These are phyloP conservation scores for Eupithecia vulgata DNA, from an alignment of 2,888 invertebrate species.

Conservation along the genomic window DNA sequence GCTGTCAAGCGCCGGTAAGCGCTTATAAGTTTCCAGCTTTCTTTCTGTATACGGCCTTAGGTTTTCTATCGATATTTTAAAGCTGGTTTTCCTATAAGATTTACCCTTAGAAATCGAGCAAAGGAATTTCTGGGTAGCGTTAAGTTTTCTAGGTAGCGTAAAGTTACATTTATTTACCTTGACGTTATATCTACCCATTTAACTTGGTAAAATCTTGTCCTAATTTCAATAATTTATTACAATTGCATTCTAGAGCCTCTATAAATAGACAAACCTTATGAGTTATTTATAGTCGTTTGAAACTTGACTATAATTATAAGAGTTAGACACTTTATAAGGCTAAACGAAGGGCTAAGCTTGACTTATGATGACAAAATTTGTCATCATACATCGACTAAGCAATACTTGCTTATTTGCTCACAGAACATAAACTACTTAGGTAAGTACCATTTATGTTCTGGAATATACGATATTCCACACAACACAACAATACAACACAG, in stretches of 20 bases:
- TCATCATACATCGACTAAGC: not conserved
- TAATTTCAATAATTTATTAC: constrained; percentile 64
- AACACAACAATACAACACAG: too few species aligned
- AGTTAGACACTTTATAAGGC: constrained; percentile 4
- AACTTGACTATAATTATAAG: constrained; percentile 42
- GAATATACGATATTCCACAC: too few species aligned
- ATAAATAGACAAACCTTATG: constrained; percentile 57
- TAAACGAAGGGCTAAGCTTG: not conserved
- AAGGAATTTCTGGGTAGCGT: too few species aligned
- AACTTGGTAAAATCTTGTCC: constrained; percentile 61
- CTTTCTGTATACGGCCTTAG: too few species aligned
- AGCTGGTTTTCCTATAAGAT: too few species aligned
- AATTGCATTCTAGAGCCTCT: constrained; percentile 67
- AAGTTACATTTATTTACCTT: not conserved
- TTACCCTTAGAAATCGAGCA: too few species aligned
- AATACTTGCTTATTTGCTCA: not conserved
- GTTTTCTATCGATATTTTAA: too few species aligned
- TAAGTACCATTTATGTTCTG: too few species aligned
- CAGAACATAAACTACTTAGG: too few species aligned
- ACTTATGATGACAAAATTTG: constrained; percentile 11
- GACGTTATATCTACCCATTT: not conserved
- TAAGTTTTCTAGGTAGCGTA: too few species aligned
- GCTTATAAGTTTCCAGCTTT: too few species aligned
- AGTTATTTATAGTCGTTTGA: constrained; percentile 57
- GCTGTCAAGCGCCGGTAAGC: too few species aligned